Evolutionary conservation across 2,113 vertebrate species (phyloP).

Genomic region (Tetraodon nigroviridis): DNA sequence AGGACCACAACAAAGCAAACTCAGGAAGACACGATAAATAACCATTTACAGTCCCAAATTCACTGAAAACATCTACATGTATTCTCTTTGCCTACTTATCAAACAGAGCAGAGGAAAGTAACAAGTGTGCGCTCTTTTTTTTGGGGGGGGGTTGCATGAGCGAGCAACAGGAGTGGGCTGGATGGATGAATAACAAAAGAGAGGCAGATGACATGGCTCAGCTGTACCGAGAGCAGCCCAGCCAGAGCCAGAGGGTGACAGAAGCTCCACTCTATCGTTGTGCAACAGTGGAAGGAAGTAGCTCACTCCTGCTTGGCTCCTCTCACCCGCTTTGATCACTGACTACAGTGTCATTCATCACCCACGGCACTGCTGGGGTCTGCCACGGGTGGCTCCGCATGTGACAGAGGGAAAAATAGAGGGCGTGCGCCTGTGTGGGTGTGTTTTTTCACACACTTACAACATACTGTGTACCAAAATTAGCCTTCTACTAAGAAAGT

Average conservation of each 20-base stretch:
- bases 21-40: conserved; percentile 43
- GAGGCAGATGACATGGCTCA: conserved; percentile 35
- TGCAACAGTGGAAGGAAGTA: conserved; percentile 41
- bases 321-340: conserved; percentile 70
- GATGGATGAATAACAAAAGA: conserved; percentile 43
- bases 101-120: conserved; percentile 29
- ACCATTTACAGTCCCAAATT: conserved; percentile 42
- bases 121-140: conserved; percentile 18
- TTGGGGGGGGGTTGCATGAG: conserved; percentile 17
- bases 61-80: conserved; percentile 48
- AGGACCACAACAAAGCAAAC: conserved; percentile 34
- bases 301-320: conserved; percentile 40
- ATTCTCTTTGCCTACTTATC: conserved; percentile 44
- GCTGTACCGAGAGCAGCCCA: conserved; percentile 38
- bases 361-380: conserved; percentile 55
- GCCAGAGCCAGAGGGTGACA: conserved; percentile 39
- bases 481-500: too few relatives aligned
- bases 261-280: conserved; percentile 36
- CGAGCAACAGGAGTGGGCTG: conserved; percentile 16
- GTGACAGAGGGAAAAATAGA: neutral
- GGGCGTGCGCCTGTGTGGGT: conserved; percentile 10
- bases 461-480: too few relatives aligned
- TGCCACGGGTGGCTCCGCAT: conserved; percentile 10
- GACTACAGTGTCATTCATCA: conserved; percentile 66
- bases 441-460: neutral